These are phyloP conservation scores for Ornithorhynchus anatinus DNA, from an alignment of 2,113 vertebrate species.

Conservation along the genomic window DNA sequence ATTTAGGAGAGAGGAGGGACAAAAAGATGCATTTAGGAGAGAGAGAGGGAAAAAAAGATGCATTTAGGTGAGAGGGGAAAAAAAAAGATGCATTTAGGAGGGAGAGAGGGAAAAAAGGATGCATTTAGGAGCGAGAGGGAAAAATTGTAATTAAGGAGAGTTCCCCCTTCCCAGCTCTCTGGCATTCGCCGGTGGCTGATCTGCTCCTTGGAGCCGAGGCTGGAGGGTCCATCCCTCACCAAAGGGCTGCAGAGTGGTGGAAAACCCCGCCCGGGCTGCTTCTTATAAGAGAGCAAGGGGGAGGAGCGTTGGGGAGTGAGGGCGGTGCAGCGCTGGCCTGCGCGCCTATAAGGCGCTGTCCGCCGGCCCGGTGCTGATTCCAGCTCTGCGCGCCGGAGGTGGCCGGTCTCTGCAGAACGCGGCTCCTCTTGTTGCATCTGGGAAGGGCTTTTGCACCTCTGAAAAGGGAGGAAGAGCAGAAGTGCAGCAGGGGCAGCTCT, in stretches of 20 bases:
- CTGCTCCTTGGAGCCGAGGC: conserved; percentile 40
- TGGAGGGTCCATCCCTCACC: too few relatives aligned
- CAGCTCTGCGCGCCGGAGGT: conserved; percentile 22
- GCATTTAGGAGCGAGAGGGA: too few relatives aligned
- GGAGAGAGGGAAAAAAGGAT: too few relatives aligned
- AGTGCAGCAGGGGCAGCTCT: not conserved
- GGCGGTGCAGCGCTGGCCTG: conserved; percentile 63
- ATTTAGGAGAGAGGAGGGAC: too few relatives aligned
- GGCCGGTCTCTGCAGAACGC: not conserved
- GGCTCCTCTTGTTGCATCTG: not conserved
- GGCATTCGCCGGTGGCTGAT: not conserved
- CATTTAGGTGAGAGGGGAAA: too few relatives aligned
- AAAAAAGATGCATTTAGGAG: too few relatives aligned
- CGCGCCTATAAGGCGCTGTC: conserved; percentile 76
- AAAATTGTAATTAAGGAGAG: too few relatives aligned
- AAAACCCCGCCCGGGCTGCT: conserved; percentile 61
- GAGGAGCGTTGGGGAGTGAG: conserved; percentile 39
- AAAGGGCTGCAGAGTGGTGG: conserved; percentile 20
- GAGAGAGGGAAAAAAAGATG: too few relatives aligned
- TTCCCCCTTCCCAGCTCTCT: not conserved
- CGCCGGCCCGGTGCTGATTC: conserved; percentile 49
- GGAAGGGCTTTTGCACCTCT: conserved; percentile 7
- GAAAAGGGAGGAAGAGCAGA: not conserved
- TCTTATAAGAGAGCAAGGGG: conserved; percentile 6
- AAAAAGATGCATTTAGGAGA: too few relatives aligned